phyloP scores from a whole-genome alignment of 2,888 invertebrate species.

The Heliconius hortense region DNA sequence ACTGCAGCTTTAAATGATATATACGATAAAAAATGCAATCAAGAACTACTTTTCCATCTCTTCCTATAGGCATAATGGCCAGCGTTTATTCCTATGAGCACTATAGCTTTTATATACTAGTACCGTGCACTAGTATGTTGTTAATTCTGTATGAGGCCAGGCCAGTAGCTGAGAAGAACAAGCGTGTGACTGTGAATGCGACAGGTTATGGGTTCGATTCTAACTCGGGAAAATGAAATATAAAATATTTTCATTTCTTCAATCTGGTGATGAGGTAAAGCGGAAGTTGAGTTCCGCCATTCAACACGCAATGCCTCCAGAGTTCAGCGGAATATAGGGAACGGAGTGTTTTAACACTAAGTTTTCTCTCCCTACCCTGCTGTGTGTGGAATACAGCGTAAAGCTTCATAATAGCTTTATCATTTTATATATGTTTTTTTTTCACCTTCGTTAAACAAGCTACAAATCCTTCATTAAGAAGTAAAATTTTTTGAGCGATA shows the following conservation, averaged over 20 bases:
- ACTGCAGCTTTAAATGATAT: constrained; percentile 20
- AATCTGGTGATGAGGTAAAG: too few relatives aligned
- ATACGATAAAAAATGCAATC: constrained; percentile 17
- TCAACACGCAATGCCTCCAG: too few relatives aligned
- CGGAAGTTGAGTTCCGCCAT: too few relatives aligned
- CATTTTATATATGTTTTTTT: too few relatives aligned
- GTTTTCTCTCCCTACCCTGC: background rate
- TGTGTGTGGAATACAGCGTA: background rate
- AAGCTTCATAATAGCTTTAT: background rate
- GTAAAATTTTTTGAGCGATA: too few relatives aligned
- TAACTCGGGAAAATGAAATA: too few relatives aligned
- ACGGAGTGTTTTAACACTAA: background rate
- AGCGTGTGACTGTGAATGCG: background rate
- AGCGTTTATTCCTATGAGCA: background rate
- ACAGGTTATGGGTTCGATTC: background rate
- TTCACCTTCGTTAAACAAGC: too few relatives aligned
- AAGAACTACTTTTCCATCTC: background rate
- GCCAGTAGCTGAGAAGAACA: background rate
- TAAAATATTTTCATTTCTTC: too few relatives aligned
- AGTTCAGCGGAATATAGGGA: too few relatives aligned
- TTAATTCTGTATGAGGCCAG: background rate
- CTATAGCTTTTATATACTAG: background rate
- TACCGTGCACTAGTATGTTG: background rate
- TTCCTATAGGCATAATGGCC: background rate
- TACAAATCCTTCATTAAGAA: too few relatives aligned